Percentiles rank a stretch among this genome's conserved stretches.
Evolutionary conservation across 2,888 invertebrate species (phyloP).

Genomic region (Tetheella fluctuosa): DNA sequence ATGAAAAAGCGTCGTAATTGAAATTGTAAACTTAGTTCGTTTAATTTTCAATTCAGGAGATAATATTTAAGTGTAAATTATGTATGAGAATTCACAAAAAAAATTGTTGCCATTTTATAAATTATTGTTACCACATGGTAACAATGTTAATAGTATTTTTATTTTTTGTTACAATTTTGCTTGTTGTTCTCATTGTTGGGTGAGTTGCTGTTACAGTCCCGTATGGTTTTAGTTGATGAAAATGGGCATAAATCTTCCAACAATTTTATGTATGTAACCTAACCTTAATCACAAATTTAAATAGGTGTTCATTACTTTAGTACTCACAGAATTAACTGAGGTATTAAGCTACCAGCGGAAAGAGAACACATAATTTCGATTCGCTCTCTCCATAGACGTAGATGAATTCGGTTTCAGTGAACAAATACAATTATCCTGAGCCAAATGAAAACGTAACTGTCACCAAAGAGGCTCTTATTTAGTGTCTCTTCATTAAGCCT

Average conservation of each 20-base stretch:
- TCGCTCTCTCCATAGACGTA: slow-evolving; percentile 30
- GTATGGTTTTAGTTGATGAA: no score
- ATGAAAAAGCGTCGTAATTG: slow-evolving; percentile 47
- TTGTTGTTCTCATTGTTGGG: no score
- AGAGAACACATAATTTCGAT: slow-evolving; percentile 3
- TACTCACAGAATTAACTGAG: neutral
- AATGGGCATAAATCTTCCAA: no score
- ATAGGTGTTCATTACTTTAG: neutral
- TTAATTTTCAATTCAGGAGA: slow-evolving; percentile 37
- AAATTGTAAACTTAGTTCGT: slow-evolving; percentile 47
- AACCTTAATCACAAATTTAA: neutral
- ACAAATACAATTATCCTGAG: slow-evolving; percentile 64
- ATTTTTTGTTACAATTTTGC: no score
- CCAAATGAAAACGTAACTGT: slow-evolving; percentile 60
- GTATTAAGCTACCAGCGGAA: neutral
- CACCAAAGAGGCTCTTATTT: slow-evolving; percentile 59
- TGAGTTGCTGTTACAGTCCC: no score
- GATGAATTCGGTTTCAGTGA: slow-evolving; percentile 42
- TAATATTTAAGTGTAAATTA: slow-evolving; percentile 32
- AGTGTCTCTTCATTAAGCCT: slow-evolving; percentile 68
- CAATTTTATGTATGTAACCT: no score
- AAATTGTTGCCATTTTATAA: slow-evolving; percentile 20
- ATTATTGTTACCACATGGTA: slow-evolving; percentile 21
- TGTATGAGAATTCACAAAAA: slow-evolving; percentile 26
- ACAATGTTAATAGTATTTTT: no score